phyloP scores from a whole-genome alignment of 2,113 vertebrate species.

The Isurus oxyrinchus region DNA sequence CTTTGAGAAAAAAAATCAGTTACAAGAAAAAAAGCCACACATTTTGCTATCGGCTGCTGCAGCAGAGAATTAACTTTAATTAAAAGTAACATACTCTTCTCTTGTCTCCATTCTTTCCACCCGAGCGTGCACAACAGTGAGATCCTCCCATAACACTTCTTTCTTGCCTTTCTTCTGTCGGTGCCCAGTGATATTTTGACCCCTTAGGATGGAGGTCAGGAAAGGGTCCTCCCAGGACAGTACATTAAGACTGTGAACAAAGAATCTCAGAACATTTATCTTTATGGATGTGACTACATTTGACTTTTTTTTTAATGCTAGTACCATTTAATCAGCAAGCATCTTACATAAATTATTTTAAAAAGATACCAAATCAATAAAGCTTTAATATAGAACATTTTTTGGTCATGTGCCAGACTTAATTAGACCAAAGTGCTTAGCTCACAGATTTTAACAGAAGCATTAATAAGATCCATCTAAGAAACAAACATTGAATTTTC shows the following conservation, averaged over 20 bases:
- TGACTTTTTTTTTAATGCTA: background rate
- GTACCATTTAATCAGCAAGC: background rate
- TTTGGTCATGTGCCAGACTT: background rate
- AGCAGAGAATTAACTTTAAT: background rate
- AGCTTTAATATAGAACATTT: background rate
- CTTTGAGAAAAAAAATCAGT: background rate
- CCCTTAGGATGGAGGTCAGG: constrained; percentile 66
- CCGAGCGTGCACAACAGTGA: constrained; percentile 58
- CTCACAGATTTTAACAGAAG: background rate
- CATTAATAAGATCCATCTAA: background rate
- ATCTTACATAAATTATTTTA: background rate
- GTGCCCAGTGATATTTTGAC: constrained; percentile 64
- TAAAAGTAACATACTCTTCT: constrained; percentile 49
- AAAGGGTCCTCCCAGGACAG: constrained; percentile 64
- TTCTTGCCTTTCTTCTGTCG: constrained; percentile 59
- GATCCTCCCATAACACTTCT: constrained; percentile 53
- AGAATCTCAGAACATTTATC: background rate
- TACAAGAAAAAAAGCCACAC: background rate
- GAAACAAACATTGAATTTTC: background rate
- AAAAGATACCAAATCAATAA: background rate
- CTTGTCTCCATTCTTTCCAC: constrained; percentile 54
- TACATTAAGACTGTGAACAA: constrained; percentile 55
- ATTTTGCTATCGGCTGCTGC: background rate
- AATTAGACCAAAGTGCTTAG: background rate
- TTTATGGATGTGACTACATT: background rate